Conservation (phyloP, 2,888 invertebrate species). For the Pharmacophagus antenor region DNA sequence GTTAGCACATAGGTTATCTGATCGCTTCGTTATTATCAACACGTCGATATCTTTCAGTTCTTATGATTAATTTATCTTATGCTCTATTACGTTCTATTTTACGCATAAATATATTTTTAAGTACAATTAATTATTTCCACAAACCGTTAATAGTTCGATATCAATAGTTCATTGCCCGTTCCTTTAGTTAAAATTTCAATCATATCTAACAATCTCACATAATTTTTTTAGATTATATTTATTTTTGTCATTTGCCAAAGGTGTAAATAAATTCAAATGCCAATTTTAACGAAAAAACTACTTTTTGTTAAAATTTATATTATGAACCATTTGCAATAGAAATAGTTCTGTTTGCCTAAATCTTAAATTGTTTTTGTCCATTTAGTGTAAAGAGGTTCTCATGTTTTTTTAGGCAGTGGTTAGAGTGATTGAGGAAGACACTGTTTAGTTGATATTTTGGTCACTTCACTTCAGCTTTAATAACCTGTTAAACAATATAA, state of each 20-base stretch:
- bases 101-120: too few species aligned
- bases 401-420: not conserved
- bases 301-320: not conserved
- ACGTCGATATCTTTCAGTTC: not conserved
- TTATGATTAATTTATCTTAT: too few species aligned
- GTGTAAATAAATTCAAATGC: not conserved
- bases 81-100: too few species aligned
- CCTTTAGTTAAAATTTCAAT: not conserved
- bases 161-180: too few species aligned
- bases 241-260: too few species aligned
- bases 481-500: not conserved
- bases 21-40: not conserved
- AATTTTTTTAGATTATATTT: not conserved
- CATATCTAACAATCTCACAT: not conserved
- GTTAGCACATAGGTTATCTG: not conserved
- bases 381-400: not conserved
- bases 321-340: not conserved
- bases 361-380: not conserved
- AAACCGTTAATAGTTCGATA: too few species aligned
- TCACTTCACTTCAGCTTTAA: not conserved
- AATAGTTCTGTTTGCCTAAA: not conserved
- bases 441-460: constrained; percentile 2
- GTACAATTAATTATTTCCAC: too few species aligned
- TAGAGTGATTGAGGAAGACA: constrained; percentile 7
- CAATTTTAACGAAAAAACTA: not conserved